Percentiles rank a stretch among this genome's conserved stretches.
Conservation (phyloP, 2,888 invertebrate genomes). For the Adineta ricciae region DNA sequence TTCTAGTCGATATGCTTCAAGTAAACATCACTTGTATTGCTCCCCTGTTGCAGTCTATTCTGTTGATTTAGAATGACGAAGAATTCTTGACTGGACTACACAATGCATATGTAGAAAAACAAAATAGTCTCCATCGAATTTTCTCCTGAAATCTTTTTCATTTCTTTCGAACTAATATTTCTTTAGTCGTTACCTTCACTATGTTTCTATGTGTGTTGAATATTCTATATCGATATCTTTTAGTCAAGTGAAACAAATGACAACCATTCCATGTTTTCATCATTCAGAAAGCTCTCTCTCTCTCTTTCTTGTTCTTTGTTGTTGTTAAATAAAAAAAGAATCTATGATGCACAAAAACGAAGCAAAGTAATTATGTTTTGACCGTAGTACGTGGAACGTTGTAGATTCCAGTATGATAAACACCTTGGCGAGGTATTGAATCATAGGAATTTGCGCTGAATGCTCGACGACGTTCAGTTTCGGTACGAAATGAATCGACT, state of each 20-base stretch:
- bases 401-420: slow-evolving; percentile 17
- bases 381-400: slow-evolving; percentile 19
- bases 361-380: background rate
- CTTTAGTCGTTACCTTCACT: slow-evolving; percentile 2
- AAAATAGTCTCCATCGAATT: slow-evolving; percentile 1
- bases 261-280: background rate
- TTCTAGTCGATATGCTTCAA: background rate
- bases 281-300: background rate
- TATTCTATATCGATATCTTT: background rate
- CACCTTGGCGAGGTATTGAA: slow-evolving; percentile 25
- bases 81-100: background rate
- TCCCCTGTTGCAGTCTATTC: background rate
- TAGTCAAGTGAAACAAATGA: background rate
- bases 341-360: background rate
- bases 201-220: background rate
- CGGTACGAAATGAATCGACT: slow-evolving; percentile 31
- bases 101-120: slow-evolving; percentile 4
- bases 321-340: background rate
- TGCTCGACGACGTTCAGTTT: slow-evolving; percentile 14
- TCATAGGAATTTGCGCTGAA: slow-evolving; percentile 29
- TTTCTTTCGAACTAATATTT: background rate
- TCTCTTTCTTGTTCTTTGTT: background rate
- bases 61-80: background rate
- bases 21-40: background rate
- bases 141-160: background rate